phyloP scores from a whole-genome alignment of 2,888 invertebrate species.

The Piscicola geometra region DNA sequence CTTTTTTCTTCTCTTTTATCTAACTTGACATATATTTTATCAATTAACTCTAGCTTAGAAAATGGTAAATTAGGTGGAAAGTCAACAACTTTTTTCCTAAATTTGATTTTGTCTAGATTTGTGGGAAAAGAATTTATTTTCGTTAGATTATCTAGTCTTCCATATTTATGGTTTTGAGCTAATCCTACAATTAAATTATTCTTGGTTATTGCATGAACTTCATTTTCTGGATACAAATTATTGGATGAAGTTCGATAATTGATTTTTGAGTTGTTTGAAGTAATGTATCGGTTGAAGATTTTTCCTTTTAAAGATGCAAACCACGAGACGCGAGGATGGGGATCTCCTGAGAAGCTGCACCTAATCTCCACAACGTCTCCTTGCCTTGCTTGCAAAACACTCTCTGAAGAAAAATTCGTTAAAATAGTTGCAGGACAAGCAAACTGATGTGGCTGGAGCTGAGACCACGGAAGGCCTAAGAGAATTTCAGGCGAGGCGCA shows the following conservation, averaged over 20 bases:
- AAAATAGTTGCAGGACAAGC: slow-evolving; percentile 42
- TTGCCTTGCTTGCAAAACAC: slow-evolving; percentile 37
- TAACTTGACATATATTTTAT: background rate
- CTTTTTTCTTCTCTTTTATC: slow-evolving; percentile 35
- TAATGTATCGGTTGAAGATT: background rate
- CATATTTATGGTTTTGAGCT: no score
- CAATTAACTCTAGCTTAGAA: background rate
- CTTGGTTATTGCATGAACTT: background rate
- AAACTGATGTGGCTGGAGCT: slow-evolving; percentile 41
- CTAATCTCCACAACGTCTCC: slow-evolving; percentile 40
- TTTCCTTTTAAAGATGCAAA: slow-evolving; percentile 10
- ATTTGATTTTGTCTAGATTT: no score
- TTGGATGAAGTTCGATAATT: background rate
- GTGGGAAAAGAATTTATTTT: background rate
- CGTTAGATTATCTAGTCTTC: background rate
- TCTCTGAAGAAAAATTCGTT: slow-evolving; percentile 36
- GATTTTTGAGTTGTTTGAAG: background rate
- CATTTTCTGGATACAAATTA: background rate
- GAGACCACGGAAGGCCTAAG: slow-evolving; percentile 39
- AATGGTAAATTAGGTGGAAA: background rate
- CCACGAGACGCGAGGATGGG: slow-evolving; percentile 41
- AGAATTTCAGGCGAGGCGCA: slow-evolving; percentile 39
- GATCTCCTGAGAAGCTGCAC: slow-evolving; percentile 42
- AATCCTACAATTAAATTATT: no score
- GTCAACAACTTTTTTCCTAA: background rate